Evolutionary conservation across 2,113 vertebrate genomes (phyloP), one percentile per base, ranked within the genome.

Genomic region (Phasianus colchicus): DNA sequence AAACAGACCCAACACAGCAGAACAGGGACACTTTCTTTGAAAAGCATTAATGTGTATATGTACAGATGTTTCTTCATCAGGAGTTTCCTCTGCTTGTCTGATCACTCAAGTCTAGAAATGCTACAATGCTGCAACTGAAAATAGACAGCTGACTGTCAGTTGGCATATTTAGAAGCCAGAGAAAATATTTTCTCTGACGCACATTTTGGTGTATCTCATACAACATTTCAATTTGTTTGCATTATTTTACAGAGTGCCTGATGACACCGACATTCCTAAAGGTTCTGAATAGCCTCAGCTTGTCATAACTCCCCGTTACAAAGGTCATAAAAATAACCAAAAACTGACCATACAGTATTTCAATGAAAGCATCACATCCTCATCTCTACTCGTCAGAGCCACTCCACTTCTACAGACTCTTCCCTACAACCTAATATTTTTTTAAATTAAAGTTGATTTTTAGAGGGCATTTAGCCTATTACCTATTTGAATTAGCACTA

Each of bases 21-120:
- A 82, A 63, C 13, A 67, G 22, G 34, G 61, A 74, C 42, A 20
- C 57, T 74, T 92, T 25, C 64, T 42, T 50, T 78, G 61, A 77
- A 88, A 95, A 81, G 61, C 11, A 55, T 71, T 72, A 45, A 83
- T 84, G 34, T 74, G 45, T 63, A 84, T 61, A 8, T 82, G 52
- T 5, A 82, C 52, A 20, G 61, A 81, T 78, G 32, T 84, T 52
- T 75, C 48, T 48, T 48, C 48, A 48, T 48, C 57, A 69, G 52
- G 38, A 13, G 1, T 60, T 86, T 83, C 71, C 22, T 71, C 52
- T 75, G 24, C 30, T 88, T 83, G 82, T 65, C 84, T 64, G 47
- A 79, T 73, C 55, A 24, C 66, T 84, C 19, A 64, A 78, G 70
- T 50, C 70, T 40, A 81, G 19, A 77, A 83, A 76, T 6, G 22